phyloP scores from a whole-genome alignment of 2,888 invertebrate species.

The Baronia brevicornis region DNA sequence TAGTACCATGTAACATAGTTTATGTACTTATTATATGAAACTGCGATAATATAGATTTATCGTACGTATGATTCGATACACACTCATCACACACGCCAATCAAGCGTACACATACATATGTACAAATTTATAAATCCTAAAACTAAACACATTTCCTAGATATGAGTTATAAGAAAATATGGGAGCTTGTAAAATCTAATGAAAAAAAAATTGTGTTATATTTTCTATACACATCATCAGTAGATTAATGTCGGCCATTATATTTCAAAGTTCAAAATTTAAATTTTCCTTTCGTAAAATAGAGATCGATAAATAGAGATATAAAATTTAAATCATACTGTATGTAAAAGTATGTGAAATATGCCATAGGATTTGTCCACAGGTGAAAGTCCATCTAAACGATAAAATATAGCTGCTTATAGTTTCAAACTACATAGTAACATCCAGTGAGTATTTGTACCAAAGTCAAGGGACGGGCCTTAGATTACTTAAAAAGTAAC shows the following conservation, averaged over 20 bases:
- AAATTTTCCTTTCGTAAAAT: too few species aligned
- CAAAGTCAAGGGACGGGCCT: constrained; percentile 51
- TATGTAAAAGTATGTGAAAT: too few species aligned
- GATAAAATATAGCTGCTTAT: constrained; percentile 12
- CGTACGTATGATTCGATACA: constrained; percentile 21
- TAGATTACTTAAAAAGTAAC: constrained; percentile 34
- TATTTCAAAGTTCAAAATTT: background rate
- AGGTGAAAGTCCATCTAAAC: constrained; percentile 3
- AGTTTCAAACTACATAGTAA: constrained; percentile 38
- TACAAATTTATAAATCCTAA: constrained; percentile 24
- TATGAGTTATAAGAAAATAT: constrained; percentile 21
- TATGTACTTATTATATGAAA: constrained; percentile 11
- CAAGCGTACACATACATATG: constrained; percentile 28
- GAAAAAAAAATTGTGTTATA: constrained; percentile 7
- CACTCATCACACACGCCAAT: constrained; percentile 23
- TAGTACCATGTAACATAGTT: constrained; percentile 2
- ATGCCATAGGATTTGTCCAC: too few species aligned
- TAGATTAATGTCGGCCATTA: background rate
- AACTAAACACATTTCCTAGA: constrained; percentile 16
- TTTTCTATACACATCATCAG: constrained; percentile 8
- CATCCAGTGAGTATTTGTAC: constrained; percentile 71
- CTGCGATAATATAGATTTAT: constrained; percentile 10
- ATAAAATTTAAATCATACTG: too few species aligned
- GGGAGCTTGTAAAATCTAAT: constrained; percentile 16
- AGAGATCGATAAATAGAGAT: too few species aligned